Evolutionary conservation across 64 coral and sea anemone genomes (phyloP).

Genomic region (Hydrozoanthus tunicans): DNA sequence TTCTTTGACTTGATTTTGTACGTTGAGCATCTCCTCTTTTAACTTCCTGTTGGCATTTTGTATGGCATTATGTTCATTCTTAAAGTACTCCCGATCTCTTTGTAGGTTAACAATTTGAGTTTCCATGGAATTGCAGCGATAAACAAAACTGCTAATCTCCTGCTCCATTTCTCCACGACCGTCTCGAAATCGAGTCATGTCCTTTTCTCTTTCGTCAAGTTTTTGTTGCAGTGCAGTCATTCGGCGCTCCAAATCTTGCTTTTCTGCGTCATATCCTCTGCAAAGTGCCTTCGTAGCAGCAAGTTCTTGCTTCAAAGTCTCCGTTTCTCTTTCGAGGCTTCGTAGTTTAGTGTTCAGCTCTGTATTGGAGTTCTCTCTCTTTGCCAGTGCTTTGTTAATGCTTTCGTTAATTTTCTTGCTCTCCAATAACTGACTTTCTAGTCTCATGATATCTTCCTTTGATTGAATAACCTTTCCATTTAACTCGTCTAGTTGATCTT

Average conservation of each 20-base stretch:
- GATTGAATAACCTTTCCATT: conserved; percentile 75
- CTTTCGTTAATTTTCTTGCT: conserved; percentile 92
- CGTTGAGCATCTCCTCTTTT: conserved; percentile 75
- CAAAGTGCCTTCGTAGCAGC: conserved; percentile 69
- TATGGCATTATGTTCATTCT: conserved; percentile 75
- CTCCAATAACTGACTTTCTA: conserved; percentile 92
- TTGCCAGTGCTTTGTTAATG: conserved; percentile 72
- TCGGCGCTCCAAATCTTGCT: conserved; percentile 74
- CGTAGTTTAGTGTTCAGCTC: conserved; percentile 78
- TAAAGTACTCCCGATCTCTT: conserved; percentile 87
- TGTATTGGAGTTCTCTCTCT: conserved; percentile 80
- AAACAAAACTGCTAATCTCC: conserved; percentile 77
- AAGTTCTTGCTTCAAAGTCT: conserved; percentile 81
- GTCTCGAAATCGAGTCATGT: conserved; percentile 73
- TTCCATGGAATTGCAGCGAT: conserved; percentile 78
- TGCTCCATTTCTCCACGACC: conserved; percentile 85
- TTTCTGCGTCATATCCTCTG: conserved; percentile 75
- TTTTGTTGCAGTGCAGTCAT: conserved; percentile 51
- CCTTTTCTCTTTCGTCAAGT: conserved; percentile 77
- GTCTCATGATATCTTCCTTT: conserved; percentile 78
- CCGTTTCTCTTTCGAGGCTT: conserved; percentile 70
- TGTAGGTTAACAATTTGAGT: conserved; percentile 78
- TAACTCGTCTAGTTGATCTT: conserved; percentile 71
- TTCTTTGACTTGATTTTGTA: conserved; percentile 83
- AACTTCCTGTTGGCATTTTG: conserved; percentile 74